Conservation (phyloP, 2,888 invertebrate genomes). For the Amiota communis region DNA sequence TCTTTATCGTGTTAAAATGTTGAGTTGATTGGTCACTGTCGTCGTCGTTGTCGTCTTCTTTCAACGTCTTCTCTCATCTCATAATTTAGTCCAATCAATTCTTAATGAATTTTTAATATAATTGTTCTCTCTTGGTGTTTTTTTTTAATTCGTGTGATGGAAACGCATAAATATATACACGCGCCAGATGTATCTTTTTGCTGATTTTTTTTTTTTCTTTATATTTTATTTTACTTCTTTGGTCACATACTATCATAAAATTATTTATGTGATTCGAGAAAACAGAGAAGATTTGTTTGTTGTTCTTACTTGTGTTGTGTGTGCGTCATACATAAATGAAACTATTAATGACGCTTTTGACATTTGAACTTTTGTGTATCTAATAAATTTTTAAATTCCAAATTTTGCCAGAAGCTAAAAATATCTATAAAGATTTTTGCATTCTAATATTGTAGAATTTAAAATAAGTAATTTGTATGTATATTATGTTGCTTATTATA, state of each 20-base stretch:
- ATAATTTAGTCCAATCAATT: conserved; percentile 11
- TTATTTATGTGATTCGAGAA: background rate
- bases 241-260: too few species aligned
- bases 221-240: conserved; percentile 56
- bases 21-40: conserved; percentile 23
- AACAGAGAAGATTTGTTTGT: background rate
- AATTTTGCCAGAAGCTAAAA: background rate
- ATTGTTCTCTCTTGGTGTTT: conserved; percentile 7
- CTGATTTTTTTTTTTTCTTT: conserved; percentile 47
- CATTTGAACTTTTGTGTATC: conserved; percentile 13
- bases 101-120: conserved; percentile 57
- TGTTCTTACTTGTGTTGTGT: background rate
- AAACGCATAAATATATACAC: background rate
- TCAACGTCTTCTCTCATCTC: background rate
- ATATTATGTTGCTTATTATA: background rate
- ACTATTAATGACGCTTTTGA: background rate
- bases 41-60: background rate
- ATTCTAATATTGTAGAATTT: background rate
- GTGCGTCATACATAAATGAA: conserved; percentile 7
- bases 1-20: conserved; percentile 9
- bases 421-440: background rate
- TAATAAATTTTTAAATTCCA: background rate
- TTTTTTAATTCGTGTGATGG: background rate
- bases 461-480: background rate
- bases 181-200: conserved; percentile 16